Base-by-base conservation (phyloP, 2,888 invertebrate species). In the Tethea ocularis region DNA sequence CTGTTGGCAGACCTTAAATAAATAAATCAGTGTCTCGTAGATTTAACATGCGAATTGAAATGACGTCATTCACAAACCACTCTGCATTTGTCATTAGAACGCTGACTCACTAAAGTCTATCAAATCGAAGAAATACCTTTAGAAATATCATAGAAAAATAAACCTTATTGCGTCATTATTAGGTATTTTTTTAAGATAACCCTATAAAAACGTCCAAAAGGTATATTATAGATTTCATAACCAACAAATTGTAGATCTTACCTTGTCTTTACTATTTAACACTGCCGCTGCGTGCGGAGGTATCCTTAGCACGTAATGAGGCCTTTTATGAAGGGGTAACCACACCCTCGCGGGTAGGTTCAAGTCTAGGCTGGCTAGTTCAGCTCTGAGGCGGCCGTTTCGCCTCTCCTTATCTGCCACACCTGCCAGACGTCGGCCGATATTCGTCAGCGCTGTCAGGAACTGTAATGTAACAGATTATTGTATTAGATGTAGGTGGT, bases 321-420 rank as follows among this genome's bases (percentile, higher is more conserved):
- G 96, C 72, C 95, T 94, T 71, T 96, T 96, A 86, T 98, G 96
- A 54, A 99, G 94, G 15, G 99, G 99, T 74, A 99, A 94, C 99
- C 99, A 99, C 63, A 99, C 99, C 61, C 99, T 94, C 13, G 99
- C 99, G 15, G 99, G 99, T 63, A 99, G 94, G 94, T 99, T 99
- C 71, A 99, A 95, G 93, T 99, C 99, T 61, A 99, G 94, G 73
- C 97, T 94, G 69, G 97, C 97, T 72, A 99, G 94, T 87, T 99
- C 99, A 60, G 99, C 98, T 67, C 98, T 95, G 70, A 99, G 94
- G 71, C 97, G 95, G 65, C 97, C 97, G 67, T 97, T 99, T 90
- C 99, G 97, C 69, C 97, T 96, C 86, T 99, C 98, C 89, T 91
- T 91, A 71, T 92, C 91, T 15, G 91, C 88, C 8, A 93, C 91